Evolutionary conservation across 92 coral and sea anemone species (phyloP).

Genomic region (Desmophyllum pertusum): DNA sequence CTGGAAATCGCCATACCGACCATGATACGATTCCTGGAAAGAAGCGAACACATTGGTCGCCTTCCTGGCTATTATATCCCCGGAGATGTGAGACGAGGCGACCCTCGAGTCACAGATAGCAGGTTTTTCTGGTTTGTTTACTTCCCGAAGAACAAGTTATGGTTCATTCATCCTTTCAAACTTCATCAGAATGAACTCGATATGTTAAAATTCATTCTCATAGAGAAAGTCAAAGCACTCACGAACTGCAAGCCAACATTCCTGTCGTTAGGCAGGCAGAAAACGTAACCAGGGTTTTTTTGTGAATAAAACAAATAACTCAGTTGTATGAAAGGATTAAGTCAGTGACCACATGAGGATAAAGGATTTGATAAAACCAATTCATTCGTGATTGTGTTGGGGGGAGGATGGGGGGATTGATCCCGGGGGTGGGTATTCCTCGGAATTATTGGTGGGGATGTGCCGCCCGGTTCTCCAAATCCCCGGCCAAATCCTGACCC

Average conservation of each 20-base stretch:
- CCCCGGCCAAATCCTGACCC: too few relatives aligned
- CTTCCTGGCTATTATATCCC: conserved; percentile 76
- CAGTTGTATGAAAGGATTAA: too few relatives aligned
- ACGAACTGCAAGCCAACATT: conserved; percentile 25
- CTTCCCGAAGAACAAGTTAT: conserved; percentile 65
- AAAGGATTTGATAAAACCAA: too few relatives aligned
- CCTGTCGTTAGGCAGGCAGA: neutral
- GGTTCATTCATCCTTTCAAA: conserved; percentile 84
- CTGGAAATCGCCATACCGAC: conserved; percentile 76
- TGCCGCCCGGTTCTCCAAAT: too few relatives aligned
- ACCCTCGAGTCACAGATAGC: conserved; percentile 74
- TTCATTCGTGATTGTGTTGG: too few relatives aligned
- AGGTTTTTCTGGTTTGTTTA: conserved; percentile 83
- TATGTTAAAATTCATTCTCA: conserved; percentile 62
- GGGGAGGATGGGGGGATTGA: too few relatives aligned
- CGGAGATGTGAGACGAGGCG: conserved; percentile 66
- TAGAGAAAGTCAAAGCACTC: conserved; percentile 56
- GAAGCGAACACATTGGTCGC: conserved; percentile 40
- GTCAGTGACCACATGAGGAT: too few relatives aligned
- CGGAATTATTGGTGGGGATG: too few relatives aligned
- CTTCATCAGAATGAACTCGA: conserved; percentile 71
- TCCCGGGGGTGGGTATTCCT: too few relatives aligned
- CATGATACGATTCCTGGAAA: conserved; percentile 62
- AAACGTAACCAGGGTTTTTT: neutral
- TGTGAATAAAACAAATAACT: too few relatives aligned